phyloP scores from a whole-genome alignment of 1,140 invertebrate genomes.

The Chironomus striatipennis region DNA sequence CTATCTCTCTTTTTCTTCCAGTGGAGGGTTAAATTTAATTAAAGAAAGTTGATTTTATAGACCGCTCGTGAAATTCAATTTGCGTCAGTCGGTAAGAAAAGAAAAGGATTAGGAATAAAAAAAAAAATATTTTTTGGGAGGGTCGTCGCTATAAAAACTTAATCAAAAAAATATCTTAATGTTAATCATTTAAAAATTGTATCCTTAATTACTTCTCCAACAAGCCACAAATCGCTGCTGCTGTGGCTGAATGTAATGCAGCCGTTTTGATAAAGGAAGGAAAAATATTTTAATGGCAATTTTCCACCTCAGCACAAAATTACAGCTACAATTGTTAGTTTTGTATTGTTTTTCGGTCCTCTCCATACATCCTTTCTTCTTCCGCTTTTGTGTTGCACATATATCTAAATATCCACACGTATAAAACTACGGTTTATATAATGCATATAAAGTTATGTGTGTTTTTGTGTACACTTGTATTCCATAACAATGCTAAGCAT shows the following conservation, averaged over 20 bases:
- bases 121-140: background rate
- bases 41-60: slow-evolving; percentile 8
- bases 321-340: background rate
- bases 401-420: no score
- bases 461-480: background rate
- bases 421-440: background rate
- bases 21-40: slow-evolving; percentile 3
- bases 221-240: background rate
- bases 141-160: background rate
- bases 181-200: slow-evolving; percentile 12
- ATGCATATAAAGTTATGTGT: slow-evolving; percentile 8
- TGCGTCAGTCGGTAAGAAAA: slow-evolving; percentile 11
- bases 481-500: background rate
- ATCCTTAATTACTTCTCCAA: slow-evolving; percentile 8
- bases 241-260: background rate
- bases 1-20: background rate
- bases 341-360: background rate
- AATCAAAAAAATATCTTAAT: slow-evolving; percentile 15
- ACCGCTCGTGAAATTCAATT: slow-evolving; percentile 12
- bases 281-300: background rate
- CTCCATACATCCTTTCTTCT: background rate
- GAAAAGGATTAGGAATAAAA: background rate
- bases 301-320: background rate
- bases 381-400: no score
- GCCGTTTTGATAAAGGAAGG: background rate